phyloP scores from a whole-genome alignment of 2,888 invertebrate species.

The Drosophila colorata region DNA sequence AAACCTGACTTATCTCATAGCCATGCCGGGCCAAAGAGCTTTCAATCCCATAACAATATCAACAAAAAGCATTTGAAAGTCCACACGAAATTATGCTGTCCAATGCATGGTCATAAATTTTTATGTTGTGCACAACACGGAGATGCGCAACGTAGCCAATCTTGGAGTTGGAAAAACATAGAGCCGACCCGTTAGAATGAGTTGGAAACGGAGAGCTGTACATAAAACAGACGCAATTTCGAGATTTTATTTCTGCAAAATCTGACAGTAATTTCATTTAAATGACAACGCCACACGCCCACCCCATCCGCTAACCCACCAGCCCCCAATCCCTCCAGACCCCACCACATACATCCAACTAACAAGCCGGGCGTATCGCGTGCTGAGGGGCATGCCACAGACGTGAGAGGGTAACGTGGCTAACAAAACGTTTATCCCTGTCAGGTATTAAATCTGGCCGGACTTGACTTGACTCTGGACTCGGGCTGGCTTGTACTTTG shows the following conservation, averaged over 20 bases:
- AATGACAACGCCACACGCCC: slow-evolving; percentile 65
- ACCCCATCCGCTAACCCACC: neutral
- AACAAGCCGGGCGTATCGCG: slow-evolving; percentile 38
- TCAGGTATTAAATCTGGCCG: slow-evolving; percentile 75
- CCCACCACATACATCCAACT: slow-evolving; percentile 30
- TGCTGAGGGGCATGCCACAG: neutral
- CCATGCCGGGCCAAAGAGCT: slow-evolving; percentile 37
- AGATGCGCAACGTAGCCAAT: slow-evolving; percentile 37
- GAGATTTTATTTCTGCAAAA: slow-evolving; percentile 77
- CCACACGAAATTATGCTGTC: slow-evolving; percentile 68
- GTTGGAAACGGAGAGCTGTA: slow-evolving; percentile 38
- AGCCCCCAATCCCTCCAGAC: neutral
- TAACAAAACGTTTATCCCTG: slow-evolving; percentile 76
- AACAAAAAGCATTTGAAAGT: slow-evolving; percentile 53
- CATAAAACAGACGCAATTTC: slow-evolving; percentile 77
- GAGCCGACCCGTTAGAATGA: slow-evolving; percentile 45
- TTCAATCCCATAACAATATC: slow-evolving; percentile 23
- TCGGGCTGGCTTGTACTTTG: slow-evolving; percentile 67
- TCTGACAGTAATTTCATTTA: slow-evolving; percentile 80
- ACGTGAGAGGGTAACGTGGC: slow-evolving; percentile 41
- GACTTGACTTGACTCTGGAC: slow-evolving; percentile 46
- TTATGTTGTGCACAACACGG: slow-evolving; percentile 57
- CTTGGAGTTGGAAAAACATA: slow-evolving; percentile 28
- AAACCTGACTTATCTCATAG: slow-evolving; percentile 38
- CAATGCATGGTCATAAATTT: slow-evolving; percentile 74